Conservation (phyloP, 2,113 vertebrate genomes). For the Amazona guildingii region DNA sequence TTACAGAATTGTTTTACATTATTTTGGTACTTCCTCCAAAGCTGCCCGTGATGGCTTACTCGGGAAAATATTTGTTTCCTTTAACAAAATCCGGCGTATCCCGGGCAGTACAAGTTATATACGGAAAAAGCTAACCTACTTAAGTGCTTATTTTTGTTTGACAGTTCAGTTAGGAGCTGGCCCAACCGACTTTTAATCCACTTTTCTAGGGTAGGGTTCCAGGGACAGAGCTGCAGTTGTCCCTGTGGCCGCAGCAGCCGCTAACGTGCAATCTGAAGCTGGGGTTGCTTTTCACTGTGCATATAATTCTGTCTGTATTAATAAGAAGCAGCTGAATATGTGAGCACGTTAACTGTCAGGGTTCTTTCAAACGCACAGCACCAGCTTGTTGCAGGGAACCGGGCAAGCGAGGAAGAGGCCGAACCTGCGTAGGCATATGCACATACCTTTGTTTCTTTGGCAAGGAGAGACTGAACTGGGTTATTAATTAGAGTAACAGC, state of each 20-base stretch:
- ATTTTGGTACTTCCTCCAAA: slow-evolving; percentile 37
- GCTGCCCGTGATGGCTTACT: not conserved
- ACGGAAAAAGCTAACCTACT: not conserved
- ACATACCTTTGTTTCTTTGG: not conserved
- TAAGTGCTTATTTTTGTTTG: not conserved
- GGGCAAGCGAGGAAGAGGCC: not conserved
- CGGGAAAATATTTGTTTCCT: not conserved
- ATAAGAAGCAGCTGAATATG: not conserved
- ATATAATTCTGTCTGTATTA: not conserved
- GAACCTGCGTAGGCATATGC: not conserved
- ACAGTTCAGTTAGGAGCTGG: not conserved
- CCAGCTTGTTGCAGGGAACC: not conserved
- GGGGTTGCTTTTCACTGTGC: not conserved
- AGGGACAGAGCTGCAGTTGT: not conserved
- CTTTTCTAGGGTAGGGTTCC: not conserved
- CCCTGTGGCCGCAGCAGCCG: not conserved
- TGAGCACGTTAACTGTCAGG: not conserved
- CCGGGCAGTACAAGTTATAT: not conserved
- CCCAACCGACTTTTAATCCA: not conserved
- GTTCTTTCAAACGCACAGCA: not conserved
- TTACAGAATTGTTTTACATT: not conserved
- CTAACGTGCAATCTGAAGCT: not conserved
- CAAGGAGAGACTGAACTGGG: not conserved
- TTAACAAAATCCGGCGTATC: not conserved
- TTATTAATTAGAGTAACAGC: not conserved